Percentiles rank a stretch among this genome's conserved stretches.
These are phyloP conservation scores for Pseudobourletiella spinata DNA, from an alignment of 1,140 invertebrate species.

Conservation along the genomic window DNA sequence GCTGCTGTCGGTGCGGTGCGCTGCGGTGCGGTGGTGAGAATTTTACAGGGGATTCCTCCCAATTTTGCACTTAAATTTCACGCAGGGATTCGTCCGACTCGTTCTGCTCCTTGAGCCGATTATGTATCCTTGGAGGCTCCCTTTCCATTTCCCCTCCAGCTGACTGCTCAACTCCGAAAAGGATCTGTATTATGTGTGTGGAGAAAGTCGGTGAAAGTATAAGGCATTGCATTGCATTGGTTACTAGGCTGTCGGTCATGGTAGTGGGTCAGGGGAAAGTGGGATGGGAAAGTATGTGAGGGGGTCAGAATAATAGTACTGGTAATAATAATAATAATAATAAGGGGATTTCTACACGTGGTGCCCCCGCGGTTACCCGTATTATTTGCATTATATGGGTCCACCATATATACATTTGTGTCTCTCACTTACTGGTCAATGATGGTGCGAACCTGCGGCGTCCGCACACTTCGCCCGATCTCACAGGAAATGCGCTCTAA, in stretches of 20 bases:
- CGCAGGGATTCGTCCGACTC: neutral
- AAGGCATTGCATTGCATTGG: too few relatives aligned
- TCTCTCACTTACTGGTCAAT: conserved; percentile 8
- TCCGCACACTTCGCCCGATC: neutral
- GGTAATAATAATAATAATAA: too few relatives aligned
- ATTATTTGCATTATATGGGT: neutral
- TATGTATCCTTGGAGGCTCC: neutral
- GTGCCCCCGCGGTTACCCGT: too few relatives aligned
- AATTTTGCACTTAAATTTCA: neutral
- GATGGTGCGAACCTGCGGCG: conserved; percentile 1
- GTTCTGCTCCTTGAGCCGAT: neutral
- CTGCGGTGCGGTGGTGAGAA: too few relatives aligned
- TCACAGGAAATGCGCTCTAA: conserved; percentile 8
- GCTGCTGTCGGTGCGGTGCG: too few relatives aligned
- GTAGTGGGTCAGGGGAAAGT: too few relatives aligned
- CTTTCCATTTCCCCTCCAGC: neutral
- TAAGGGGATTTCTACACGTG: too few relatives aligned
- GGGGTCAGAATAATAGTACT: too few relatives aligned
- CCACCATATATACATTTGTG: too few relatives aligned
- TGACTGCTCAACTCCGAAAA: neutral
- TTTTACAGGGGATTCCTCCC: neutral
- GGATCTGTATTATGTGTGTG: neutral
- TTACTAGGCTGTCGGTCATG: too few relatives aligned
- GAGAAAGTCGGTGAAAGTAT: neutral
- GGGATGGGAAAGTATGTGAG: too few relatives aligned